Evolutionary conservation across 2,888 invertebrate genomes (phyloP), one percentile per base, ranked within the genome.

Genomic region (Oxycera nigricornis): DNA sequence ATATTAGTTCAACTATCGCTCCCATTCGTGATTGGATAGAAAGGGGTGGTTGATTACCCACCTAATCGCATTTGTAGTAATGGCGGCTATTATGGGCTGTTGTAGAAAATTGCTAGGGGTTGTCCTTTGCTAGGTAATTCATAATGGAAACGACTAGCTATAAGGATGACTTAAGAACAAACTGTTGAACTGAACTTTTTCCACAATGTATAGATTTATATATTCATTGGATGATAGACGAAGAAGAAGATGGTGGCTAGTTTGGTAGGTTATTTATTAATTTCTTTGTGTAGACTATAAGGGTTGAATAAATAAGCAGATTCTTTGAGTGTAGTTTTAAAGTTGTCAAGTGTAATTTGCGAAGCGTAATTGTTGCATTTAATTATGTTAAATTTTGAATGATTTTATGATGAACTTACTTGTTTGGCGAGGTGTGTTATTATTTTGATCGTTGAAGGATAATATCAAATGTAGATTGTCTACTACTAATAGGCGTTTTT

Each of bases 121-220:
- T 30, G 61, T 61, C 20, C 61, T 17, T 2, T 59, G 4, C 14
- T 31, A 17, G 31, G 61, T 30, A 61, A 61, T 31, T 20, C 31
- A 61, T 31, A 61, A 31, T 61, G 7, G 26, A 61, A 61, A 20
- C 3, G 31, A 31, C 7, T 31, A 9, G 7, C 7, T 26, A 28
- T 65, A 65, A 65, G 20, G 35, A 57, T 75, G 72, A 75, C 59
- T 75, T 30, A 75, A 20, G 65, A 55, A 65, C 65, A 65, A 72
- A 61, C 72, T 75, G 75, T 75, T 75, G 75, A 75, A 41, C 46
- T 24, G 39, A 31, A 61, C 35, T 24, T 24, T 22, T 6, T 55
- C 52, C 24, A n/a, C 2, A 24, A 55, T 55, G 20, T 61, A 30
- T 61, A 17, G 30, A 61, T 31, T 11, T 31, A 30, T 31, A 28